phyloP scores from a whole-genome alignment of 2,888 invertebrate genomes.

The Cephus pygmeus region DNA sequence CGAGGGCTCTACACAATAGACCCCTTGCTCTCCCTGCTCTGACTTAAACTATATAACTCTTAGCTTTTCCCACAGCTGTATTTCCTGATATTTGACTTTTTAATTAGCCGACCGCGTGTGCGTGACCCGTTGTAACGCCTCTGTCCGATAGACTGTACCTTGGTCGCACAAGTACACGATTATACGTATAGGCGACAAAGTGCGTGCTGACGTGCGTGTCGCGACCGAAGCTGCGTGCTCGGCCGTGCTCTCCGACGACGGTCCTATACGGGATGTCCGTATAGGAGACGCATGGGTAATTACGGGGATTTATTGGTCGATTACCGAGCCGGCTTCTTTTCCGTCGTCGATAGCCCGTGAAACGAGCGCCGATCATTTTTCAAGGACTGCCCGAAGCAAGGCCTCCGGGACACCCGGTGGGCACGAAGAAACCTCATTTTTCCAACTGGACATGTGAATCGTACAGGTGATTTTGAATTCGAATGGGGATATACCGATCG shows the following conservation, averaged over 20 bases:
- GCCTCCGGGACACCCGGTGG: background rate
- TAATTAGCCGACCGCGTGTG: conserved; percentile 38
- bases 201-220: background rate
- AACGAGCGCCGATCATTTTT: conserved; percentile 39
- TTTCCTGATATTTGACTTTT: conserved; percentile 46
- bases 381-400: conserved; percentile 27
- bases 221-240: background rate
- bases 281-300: conserved; percentile 12
- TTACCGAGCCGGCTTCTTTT: conserved; percentile 26
- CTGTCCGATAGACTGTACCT: background rate
- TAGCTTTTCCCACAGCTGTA: background rate
- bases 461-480: background rate
- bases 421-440: background rate
- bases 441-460: background rate
- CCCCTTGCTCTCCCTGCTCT: background rate
- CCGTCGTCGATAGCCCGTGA: conserved; percentile 35
- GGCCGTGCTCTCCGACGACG: background rate
- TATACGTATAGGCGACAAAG: background rate
- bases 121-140: background rate
- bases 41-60: conserved; percentile 11
- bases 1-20: background rate
- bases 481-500: background rate
- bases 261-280: background rate
- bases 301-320: conserved; percentile 40
- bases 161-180: background rate